These are phyloP conservation scores for Eupithecia inturbata DNA, from an alignment of 2,888 invertebrate species.

Conservation along the genomic window DNA sequence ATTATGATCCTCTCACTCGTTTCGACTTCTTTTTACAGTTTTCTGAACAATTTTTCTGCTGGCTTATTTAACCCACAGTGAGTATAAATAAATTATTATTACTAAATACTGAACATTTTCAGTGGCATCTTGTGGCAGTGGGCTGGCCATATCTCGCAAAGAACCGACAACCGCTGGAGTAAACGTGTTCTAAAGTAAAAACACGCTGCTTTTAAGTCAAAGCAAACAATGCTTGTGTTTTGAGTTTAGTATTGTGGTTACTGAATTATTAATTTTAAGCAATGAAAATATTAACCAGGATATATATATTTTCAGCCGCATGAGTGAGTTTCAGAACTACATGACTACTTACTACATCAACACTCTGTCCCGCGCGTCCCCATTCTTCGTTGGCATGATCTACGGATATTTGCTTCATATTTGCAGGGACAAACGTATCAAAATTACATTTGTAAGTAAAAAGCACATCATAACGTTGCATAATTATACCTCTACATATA, in stretches of 20 bases:
- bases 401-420: slow-evolving; percentile 63
- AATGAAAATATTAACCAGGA: not conserved
- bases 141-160: no score
- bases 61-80: slow-evolving; percentile 67
- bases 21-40: slow-evolving; percentile 60
- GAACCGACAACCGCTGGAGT: no score
- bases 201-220: no score
- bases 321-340: slow-evolving; percentile 46
- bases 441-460: slow-evolving; percentile 49
- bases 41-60: slow-evolving; percentile 62
- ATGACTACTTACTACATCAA: slow-evolving; percentile 59
- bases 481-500: no score
- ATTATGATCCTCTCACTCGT: slow-evolving; percentile 52
- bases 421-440: slow-evolving; percentile 54
- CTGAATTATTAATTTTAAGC: not conserved
- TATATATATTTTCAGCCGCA: slow-evolving; percentile 19
- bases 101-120: not conserved
- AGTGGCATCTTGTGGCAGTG: not conserved
- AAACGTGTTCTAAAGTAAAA: no score
- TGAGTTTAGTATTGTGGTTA: not conserved
- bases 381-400: slow-evolving; percentile 67
- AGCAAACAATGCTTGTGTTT: not conserved
- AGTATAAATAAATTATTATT: slow-evolving; percentile 44
- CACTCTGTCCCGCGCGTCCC: slow-evolving; percentile 62
- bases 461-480: not conserved